phyloP scores from a whole-genome alignment of 2,797 vertebrate species.

The Etheostoma perlongum region DNA sequence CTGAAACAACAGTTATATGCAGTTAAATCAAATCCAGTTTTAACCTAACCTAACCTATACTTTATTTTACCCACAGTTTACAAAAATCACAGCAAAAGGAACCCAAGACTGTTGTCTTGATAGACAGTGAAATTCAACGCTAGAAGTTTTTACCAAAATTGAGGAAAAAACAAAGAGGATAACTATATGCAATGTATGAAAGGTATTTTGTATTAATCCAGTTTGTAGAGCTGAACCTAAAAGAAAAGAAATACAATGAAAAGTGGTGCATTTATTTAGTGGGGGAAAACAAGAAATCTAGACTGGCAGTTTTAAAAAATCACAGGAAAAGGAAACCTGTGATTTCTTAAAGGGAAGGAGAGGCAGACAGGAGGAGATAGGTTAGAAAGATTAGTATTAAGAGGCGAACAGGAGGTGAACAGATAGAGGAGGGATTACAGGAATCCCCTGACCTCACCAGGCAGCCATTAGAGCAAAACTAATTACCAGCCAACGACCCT shows the following conservation, averaged over 20 bases:
- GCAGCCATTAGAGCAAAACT: conserved; percentile 81
- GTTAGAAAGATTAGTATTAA: conserved; percentile 74
- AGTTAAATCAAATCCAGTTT: background rate
- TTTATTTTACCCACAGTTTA: background rate
- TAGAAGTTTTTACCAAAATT: conserved; percentile 9
- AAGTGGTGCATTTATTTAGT: conserved; percentile 9
- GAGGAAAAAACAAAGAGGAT: conserved; percentile 34
- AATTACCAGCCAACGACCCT: conserved; percentile 76
- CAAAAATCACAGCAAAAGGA: background rate
- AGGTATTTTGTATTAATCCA: conserved; percentile 38
- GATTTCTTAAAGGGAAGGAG: conserved; percentile 48
- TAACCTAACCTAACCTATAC: background rate
- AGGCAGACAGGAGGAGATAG: conserved; percentile 61
- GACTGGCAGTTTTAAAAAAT: background rate
- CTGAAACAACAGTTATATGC: background rate
- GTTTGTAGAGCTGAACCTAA: background rate
- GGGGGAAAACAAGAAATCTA: conserved; percentile 7
- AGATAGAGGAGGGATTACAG: conserved; percentile 79
- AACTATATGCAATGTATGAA: too few relatives aligned
- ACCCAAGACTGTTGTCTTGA: background rate
- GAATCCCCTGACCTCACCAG: conserved; percentile 76
- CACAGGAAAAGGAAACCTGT: conserved; percentile 30
- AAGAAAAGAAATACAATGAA: conserved; percentile 16
- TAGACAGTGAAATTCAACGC: too few relatives aligned
- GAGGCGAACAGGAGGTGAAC: conserved; percentile 73